Evolutionary conservation across 2,888 invertebrate species (phyloP), one percentile per base, ranked within the genome.

Genomic region (Timema podura): DNA sequence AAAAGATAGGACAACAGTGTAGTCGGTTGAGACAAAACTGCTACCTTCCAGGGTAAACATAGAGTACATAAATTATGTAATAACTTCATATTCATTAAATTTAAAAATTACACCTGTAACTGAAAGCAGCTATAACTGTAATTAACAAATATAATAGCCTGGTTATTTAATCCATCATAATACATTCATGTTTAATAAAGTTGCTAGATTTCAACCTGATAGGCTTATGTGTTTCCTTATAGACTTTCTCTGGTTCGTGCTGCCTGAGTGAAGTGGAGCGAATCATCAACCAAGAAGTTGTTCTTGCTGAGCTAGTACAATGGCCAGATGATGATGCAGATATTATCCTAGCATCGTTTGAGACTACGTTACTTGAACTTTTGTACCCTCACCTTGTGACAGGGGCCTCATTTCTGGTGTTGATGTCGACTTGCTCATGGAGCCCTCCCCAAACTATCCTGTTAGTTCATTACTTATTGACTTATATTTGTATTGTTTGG

Each of bases 401-500:
- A 80, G 82, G 72, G 86, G 86, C 71, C 81, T 86, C 13, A 80
- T 82, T 64, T 84, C 87, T 45, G 89, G 89, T 7, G 84, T 82
- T 30, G 84, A 85, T 75, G 79, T 90, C 5, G 90, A 90, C 77
- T 79, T 90, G 68, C 83, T 91, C 16, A 89, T 90, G 89, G 85
- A 89, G 76, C 85, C 89, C 16, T 85, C 86, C 64, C 85, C 85
- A 75, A 82, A 84, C 67, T 91, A 89, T 80, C 90, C 90, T 68
- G 90, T 89, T 83, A 82, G 79, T 78, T 68, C 48, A 48, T 11
- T 30, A 8, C 16, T n/a, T 7, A 30, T 9, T 44, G 11, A 30
- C 30, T 66, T 47, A 65, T 48, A 49, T 10, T 67, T 45, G n/a
- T 44, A 48, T 8, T 57, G 16, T 9, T 15, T 57, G 57, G 57